A percentile compares a stretch with the other conserved stretches of the same genome.
Evolutionary conservation across 2,797 vertebrate genomes (phyloP).

Genomic region (Phalanger gymnotis): DNA sequence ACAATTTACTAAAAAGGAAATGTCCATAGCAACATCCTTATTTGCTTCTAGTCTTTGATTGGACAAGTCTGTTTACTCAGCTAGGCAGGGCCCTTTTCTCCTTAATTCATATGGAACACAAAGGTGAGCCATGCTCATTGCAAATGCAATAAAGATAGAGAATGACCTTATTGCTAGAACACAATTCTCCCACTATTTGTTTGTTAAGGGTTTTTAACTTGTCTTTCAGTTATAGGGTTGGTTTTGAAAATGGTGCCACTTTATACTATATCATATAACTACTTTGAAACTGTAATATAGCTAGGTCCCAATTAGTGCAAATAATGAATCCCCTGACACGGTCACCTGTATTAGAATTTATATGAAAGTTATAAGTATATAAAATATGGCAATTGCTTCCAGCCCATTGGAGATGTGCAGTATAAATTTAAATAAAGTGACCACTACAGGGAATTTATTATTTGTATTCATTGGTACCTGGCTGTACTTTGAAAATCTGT

Average conservation of each 20-base stretch:
- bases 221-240: background rate
- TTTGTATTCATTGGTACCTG: background rate
- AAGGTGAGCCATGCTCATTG: background rate
- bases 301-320: background rate
- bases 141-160: background rate
- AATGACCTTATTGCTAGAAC: background rate
- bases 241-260: background rate
- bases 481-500: background rate
- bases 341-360: background rate
- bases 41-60: background rate
- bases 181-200: background rate
- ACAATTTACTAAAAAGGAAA: background rate
- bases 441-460: background rate
- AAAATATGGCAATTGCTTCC: background rate
- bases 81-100: background rate
- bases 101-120: background rate
- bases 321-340: background rate
- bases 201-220: background rate
- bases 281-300: background rate
- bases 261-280: background rate
- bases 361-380: background rate
- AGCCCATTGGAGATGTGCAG: background rate
- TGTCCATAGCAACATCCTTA: background rate
- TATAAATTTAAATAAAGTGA: background rate
- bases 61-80: background rate